Evolutionary conservation across 2,888 invertebrate genomes (phyloP).

Genomic region (Cosmia trapezina): DNA sequence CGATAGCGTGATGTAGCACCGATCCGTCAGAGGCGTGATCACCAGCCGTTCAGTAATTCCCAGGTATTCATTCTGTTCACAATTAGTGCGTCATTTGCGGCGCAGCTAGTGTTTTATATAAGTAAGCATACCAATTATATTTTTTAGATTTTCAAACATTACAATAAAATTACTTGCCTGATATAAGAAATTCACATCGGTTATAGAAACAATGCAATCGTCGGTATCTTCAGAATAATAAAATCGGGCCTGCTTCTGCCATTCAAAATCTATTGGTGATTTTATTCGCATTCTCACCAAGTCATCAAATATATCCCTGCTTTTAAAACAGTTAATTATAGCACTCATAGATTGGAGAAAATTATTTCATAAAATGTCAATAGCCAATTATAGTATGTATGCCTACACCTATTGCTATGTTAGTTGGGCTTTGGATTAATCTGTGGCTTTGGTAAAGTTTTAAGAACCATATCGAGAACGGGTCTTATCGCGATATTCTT

Average conservation of each 20-base stretch:
- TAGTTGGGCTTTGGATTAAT: not conserved
- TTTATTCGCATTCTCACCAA: conserved; percentile 93
- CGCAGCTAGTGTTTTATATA: too few species aligned
- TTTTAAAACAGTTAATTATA: conserved; percentile 35
- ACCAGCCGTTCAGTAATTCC: conserved; percentile 96
- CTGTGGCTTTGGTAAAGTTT: not conserved
- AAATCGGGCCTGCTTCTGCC: conserved; percentile 97
- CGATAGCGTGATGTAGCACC: conserved; percentile 97
- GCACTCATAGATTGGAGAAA: not conserved
- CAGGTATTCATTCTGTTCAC: conserved; percentile 94
- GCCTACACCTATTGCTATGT: not conserved
- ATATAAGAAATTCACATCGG: conserved; percentile 96
- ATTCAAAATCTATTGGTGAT: conserved; percentile 94
- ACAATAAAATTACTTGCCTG: conserved; percentile 84
- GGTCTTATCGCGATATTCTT: too few species aligned
- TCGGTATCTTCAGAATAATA: conserved; percentile 95
- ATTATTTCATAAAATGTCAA: not conserved
- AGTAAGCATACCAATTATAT: not conserved
- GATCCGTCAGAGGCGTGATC: conserved; percentile 96
- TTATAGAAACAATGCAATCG: conserved; percentile 94
- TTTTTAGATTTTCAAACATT: not conserved
- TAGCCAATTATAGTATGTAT: not conserved
- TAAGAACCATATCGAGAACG: too few species aligned
- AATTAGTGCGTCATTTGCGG: conserved; percentile 3
- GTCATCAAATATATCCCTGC: conserved; percentile 96